These are phyloP conservation scores for Trogon surrucura DNA, from an alignment of 2,113 vertebrate genomes.

Conservation along the genomic window DNA sequence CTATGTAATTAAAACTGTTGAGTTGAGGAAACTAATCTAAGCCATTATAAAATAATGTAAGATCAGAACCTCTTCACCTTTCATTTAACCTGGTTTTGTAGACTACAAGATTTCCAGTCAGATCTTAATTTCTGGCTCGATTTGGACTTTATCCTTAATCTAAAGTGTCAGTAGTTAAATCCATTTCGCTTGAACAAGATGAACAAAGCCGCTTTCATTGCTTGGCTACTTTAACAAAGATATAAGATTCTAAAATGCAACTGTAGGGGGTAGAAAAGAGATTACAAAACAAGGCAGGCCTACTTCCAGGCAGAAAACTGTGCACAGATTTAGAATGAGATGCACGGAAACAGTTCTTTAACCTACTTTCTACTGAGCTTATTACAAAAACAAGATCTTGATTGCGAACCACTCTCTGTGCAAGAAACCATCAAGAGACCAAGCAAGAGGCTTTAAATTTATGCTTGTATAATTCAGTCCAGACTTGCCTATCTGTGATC, in stretches of 20 bases:
- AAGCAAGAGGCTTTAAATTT: not conserved
- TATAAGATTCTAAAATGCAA: not conserved
- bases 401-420: not conserved
- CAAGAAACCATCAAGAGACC: not conserved
- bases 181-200: slow-evolving; percentile 32
- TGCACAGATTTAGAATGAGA: not conserved
- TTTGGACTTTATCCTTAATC: slow-evolving; percentile 34
- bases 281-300: not conserved
- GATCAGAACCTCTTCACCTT: slow-evolving; percentile 52
- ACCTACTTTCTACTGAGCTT: not conserved
- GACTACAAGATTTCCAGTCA: slow-evolving; percentile 5
- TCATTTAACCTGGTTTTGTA: slow-evolving; percentile 39
- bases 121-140: slow-evolving; percentile 44
- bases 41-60: slow-evolving; percentile 32
- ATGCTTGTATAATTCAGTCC: not conserved
- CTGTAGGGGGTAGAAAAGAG: not conserved
- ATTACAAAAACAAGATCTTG: not conserved
- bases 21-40: slow-evolving; percentile 52
- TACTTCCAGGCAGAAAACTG: not conserved
- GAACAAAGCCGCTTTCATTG: not conserved
- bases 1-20: slow-evolving; percentile 48
- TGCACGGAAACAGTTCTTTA: not conserved
- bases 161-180: slow-evolving; percentile 42
- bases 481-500: not conserved
- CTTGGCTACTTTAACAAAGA: not conserved